A percentile compares a stretch with the other conserved stretches of the same genome.
Evolutionary conservation across 2,113 vertebrate genomes (phyloP).

Genomic region (Meles meles): DNA sequence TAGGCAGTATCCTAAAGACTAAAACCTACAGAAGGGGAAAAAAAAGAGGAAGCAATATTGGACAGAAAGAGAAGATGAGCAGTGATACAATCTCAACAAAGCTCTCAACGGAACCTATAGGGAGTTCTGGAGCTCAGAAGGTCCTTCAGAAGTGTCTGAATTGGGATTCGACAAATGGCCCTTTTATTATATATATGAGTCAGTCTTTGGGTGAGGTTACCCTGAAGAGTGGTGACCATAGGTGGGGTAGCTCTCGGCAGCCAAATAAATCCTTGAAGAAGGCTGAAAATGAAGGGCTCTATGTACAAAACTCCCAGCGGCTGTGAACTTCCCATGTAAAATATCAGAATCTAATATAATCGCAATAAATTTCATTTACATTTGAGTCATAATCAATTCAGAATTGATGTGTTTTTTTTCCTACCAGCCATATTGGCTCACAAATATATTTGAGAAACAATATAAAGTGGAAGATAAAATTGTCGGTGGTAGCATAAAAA

Average conservation of each 20-base stretch:
- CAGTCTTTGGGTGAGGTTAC: not conserved
- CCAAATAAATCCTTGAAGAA: not conserved
- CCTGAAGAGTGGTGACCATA: rapidly evolving
- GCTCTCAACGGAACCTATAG: not conserved
- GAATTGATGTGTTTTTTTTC: not conserved
- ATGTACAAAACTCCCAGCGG: not conserved
- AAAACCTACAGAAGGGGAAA: not conserved
- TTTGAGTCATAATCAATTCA: not conserved
- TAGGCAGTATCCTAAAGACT: not conserved
- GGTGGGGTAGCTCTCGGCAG: not conserved
- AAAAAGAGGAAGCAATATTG: not conserved
- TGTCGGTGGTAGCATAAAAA: not conserved
- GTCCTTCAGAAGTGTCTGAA: too few species aligned
- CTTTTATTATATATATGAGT: not conserved
- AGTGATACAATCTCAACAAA: not conserved
- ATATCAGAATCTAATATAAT: not conserved
- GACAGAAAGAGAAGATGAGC: not conserved
- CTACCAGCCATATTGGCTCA: not conserved
- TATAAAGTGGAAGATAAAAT: not conserved
- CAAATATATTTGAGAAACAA: not conserved
- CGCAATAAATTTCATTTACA: not conserved
- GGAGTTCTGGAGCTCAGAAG: not conserved
- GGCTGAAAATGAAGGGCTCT: not conserved
- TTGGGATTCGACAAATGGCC: not conserved
- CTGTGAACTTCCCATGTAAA: not conserved